Evolutionary conservation across 2,888 invertebrate genomes (phyloP).

Genomic region (Mylabris sibirica): DNA sequence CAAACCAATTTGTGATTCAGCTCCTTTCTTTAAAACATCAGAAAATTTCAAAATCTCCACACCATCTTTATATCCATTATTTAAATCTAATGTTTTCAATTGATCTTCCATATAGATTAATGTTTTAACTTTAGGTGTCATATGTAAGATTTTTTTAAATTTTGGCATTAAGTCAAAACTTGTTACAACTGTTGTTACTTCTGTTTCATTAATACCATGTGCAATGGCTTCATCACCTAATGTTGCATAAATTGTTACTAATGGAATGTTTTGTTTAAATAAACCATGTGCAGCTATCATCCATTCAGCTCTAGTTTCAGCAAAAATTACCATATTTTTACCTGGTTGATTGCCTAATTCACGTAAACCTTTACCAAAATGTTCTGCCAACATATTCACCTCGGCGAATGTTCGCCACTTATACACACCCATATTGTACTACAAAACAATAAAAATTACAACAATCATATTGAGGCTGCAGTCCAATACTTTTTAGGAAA

Average conservation of each 20-base stretch:
- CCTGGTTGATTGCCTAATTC: constrained; percentile 78
- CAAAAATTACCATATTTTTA: constrained; percentile 89
- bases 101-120: constrained; percentile 91
- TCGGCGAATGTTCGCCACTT: constrained; percentile 86
- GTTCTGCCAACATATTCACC: constrained; percentile 76
- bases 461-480: too few species aligned
- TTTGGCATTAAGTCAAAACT: constrained; percentile 91
- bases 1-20: constrained; percentile 63
- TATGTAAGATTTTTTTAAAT: constrained; percentile 78
- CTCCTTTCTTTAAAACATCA: constrained; percentile 68
- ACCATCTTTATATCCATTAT: constrained; percentile 75
- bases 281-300: constrained; percentile 95
- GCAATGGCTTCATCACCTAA: constrained; percentile 96
- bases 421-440: constrained; percentile 94
- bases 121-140: constrained; percentile 78
- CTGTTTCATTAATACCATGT: constrained; percentile 97
- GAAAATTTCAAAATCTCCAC: constrained; percentile 79
- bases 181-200: constrained; percentile 92
- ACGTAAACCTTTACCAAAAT: constrained; percentile 86
- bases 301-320: constrained; percentile 98
- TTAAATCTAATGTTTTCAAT: constrained; percentile 73
- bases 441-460: constrained; percentile 46
- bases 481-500: too few species aligned
- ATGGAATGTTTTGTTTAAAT: constrained; percentile 93
- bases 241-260: constrained; percentile 97